A percentile compares a stretch with the other conserved stretches of the same genome.
These are phyloP conservation scores for Bujurquina vittata DNA, from an alignment of 2,113 vertebrate genomes.

Conservation along the genomic window DNA sequence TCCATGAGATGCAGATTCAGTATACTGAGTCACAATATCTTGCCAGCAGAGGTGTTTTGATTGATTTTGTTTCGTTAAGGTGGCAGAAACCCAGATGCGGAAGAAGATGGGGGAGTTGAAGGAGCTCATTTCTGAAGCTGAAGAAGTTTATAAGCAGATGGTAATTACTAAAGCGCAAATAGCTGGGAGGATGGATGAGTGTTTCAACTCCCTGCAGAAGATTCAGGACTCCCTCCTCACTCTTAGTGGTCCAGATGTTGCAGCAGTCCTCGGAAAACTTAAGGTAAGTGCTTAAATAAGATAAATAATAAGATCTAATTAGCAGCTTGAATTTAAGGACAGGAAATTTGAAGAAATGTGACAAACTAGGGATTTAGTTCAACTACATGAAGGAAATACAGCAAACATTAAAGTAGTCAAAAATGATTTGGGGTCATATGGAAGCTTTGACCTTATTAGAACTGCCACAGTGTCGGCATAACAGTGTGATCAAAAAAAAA, in stretches of 20 bases:
- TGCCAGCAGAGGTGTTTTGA: background rate
- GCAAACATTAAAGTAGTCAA: too few species aligned
- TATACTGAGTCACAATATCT: background rate
- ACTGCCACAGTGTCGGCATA: too few species aligned
- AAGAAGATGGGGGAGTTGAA: constrained; percentile 74
- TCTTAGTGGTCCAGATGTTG: constrained; percentile 44
- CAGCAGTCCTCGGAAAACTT: constrained; percentile 46
- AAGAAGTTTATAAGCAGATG: constrained; percentile 65
- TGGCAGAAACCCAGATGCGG: constrained; percentile 75
- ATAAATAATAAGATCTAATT: background rate
- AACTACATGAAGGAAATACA: too few species aligned
- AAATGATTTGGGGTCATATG: too few species aligned
- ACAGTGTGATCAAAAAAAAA: too few species aligned
- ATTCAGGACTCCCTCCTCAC: constrained; percentile 57
- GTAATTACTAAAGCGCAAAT: constrained; percentile 58
- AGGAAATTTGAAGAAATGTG: background rate
- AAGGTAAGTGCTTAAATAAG: constrained; percentile 54
- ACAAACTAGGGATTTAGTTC: background rate
- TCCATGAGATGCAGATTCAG: background rate
- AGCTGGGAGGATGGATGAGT: constrained; percentile 50
- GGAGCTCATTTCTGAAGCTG: constrained; percentile 69
- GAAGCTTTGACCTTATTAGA: background rate
- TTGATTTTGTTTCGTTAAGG: constrained; percentile 44
- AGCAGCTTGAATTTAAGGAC: background rate
- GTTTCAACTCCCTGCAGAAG: constrained; percentile 49